Percentiles rank a stretch among this genome's conserved stretches.
Evolutionary conservation across 1,140 invertebrate species (phyloP).

Genomic region (Bursaphelenchus mucronatus): DNA sequence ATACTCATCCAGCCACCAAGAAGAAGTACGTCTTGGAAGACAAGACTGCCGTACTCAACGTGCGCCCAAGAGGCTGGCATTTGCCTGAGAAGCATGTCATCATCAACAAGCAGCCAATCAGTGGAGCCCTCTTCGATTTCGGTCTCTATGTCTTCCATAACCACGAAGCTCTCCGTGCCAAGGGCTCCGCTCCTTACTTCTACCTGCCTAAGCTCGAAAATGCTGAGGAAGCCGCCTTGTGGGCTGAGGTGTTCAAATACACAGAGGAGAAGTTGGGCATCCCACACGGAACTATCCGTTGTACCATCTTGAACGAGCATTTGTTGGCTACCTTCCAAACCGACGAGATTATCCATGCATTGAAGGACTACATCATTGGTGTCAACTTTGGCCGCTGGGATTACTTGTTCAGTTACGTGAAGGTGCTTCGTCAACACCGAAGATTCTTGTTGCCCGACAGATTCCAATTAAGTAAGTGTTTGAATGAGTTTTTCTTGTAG

Average conservation of each 20-base stretch:
- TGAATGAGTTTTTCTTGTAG: background rate
- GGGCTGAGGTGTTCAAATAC: slow-evolving; percentile 74
- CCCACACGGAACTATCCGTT: slow-evolving; percentile 68
- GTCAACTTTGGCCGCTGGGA: slow-evolving; percentile 75
- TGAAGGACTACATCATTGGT: slow-evolving; percentile 70
- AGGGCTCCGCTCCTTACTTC: slow-evolving; percentile 65
- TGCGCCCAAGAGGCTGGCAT: slow-evolving; percentile 73
- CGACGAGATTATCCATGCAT: slow-evolving; percentile 70
- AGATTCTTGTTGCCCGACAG: slow-evolving; percentile 70
- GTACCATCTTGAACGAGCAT: slow-evolving; percentile 73
- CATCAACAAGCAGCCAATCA: slow-evolving; percentile 69
- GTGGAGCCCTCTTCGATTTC: slow-evolving; percentile 71
- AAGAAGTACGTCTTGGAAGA: slow-evolving; percentile 53
- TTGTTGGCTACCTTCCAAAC: slow-evolving; percentile 67
- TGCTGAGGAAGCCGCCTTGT: slow-evolving; percentile 67
- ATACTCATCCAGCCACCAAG: slow-evolving; percentile 58
- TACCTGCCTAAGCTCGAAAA: slow-evolving; percentile 72
- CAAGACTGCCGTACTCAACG: slow-evolving; percentile 66
- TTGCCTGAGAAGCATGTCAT: slow-evolving; percentile 71
- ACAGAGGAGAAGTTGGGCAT: slow-evolving; percentile 66
- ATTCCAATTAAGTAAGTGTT: slow-evolving; percentile 62
- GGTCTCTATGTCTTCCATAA: slow-evolving; percentile 70
- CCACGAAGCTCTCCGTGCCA: slow-evolving; percentile 64
- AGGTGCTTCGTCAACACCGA: slow-evolving; percentile 65
- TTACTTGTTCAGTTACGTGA: slow-evolving; percentile 71